Evolutionary conservation across 2,888 invertebrate genomes (phyloP), one percentile per base, ranked within the genome.

Genomic region (Rhagophthalmus giganteus): DNA sequence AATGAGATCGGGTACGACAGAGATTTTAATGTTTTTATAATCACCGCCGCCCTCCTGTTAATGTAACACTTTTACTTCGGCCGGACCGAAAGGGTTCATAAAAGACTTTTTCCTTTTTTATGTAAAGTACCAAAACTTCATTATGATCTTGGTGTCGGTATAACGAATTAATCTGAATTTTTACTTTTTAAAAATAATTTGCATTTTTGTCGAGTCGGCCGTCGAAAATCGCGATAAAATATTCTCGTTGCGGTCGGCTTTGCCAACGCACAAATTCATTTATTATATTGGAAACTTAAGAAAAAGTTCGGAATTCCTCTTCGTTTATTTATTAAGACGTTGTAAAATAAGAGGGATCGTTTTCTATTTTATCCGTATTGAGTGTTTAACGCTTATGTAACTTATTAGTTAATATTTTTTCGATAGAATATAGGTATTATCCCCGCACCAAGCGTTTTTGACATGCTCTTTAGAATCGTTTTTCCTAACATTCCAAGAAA

Each of bases 11-110:
- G n/a, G 63, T 60, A 63, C 61, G 64, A 66, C 67, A 59, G 61
- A 64, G 72, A 73, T 73, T 73, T 73, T 73, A 73, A 74, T 74
- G 73, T 74, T 74, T 74, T 74, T 74, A 74, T 74, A 74, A 74
- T 74, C 73, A 73, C 65, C 64, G 64, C 51, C 47, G 41, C 55
- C 57, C 58, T 54, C 54, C 54, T 42, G 55, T 61, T 61, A 60
- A 60, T 58, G 60, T 56, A 63, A 61, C 63, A 61, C 71, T 72
- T 69, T 70, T 69, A 69, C 68, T 70, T 70, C 61, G 64, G 67
- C 63, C 67, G 61, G 54, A 61, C 61, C 62, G 63, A 70, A 72
- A 70, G 70, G 71, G 68, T 67, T 69, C 56, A 62, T 59, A 61
- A 69, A 67, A 69, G 69, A 70, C 70, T 71, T 68, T 70, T 69